These are phyloP conservation scores for Aptenodytes patagonicus DNA, from an alignment of 2,113 vertebrate species.

Conservation along the genomic window DNA sequence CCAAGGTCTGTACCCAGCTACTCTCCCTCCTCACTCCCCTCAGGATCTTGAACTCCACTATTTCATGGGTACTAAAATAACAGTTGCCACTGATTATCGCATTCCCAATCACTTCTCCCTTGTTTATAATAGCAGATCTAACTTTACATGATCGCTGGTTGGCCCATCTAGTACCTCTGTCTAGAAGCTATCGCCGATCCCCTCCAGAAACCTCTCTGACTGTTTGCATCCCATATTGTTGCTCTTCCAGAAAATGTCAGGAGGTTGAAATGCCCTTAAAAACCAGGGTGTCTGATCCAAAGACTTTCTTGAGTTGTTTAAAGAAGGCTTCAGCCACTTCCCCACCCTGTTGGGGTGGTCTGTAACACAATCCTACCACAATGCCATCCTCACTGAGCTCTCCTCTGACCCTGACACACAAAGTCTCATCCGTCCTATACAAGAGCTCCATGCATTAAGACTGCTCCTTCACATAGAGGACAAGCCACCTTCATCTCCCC, in stretches of 20 bases:
- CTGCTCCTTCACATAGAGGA: neutral
- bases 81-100: neutral
- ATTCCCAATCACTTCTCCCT: neutral
- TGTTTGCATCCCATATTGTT: neutral
- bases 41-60: neutral
- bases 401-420: neutral
- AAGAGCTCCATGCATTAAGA: neutral
- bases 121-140: neutral
- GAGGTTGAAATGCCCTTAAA: neutral
- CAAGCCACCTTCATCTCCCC: neutral
- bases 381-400: neutral
- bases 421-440: neutral
- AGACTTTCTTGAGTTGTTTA: neutral
- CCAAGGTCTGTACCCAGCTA: rapidly evolving
- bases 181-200: neutral
- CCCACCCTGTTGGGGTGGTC: neutral
- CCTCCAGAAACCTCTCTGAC: neutral
- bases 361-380: neutral
- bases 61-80: neutral
- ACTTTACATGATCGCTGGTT: neutral
- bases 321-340: neutral
- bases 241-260: neutral
- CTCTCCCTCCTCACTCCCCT: neutral
- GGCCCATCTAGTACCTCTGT: neutral
- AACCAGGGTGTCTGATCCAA: neutral